A percentile compares a stretch with the other conserved stretches of the same genome.
phyloP scores from a whole-genome alignment of 2,113 vertebrate genomes.

The Callipepla californica region DNA sequence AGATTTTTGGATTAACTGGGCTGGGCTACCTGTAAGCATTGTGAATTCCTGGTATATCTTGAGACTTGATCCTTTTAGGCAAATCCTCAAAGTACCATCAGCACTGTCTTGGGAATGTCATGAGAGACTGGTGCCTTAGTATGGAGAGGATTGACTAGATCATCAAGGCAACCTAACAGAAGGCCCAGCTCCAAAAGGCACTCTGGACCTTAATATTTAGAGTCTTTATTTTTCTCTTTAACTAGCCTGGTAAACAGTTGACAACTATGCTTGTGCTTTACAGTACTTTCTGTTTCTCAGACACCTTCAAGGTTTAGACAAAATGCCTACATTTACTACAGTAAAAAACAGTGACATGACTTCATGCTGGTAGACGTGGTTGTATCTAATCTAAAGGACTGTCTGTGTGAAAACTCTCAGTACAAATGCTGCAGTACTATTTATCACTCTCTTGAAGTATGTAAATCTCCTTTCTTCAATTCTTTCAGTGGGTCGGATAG shows the following conservation, averaged over 20 bases:
- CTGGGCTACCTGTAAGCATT: neutral
- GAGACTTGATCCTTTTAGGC: neutral
- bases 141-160: rapidly evolving
- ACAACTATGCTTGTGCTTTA: neutral
- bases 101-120: neutral
- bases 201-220: neutral
- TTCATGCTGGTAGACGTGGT: neutral
- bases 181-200: too few species aligned
- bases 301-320: neutral
- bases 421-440: neutral
- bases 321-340: neutral
- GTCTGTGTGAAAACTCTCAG: neutral
- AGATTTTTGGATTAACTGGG: neutral
- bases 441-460: neutral
- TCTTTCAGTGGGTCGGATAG: neutral
- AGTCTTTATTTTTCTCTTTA: neutral
- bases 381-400: neutral
- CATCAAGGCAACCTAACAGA: neutral
- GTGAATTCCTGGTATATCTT: neutral
- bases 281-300: neutral
- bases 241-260: neutral
- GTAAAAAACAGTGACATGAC: neutral
- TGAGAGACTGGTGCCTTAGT: neutral
- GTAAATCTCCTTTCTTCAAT: neutral
- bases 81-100: neutral